Evolutionary conservation across 2,113 vertebrate species (phyloP).

Genomic region (Misgurnus anguillicaudatus): DNA sequence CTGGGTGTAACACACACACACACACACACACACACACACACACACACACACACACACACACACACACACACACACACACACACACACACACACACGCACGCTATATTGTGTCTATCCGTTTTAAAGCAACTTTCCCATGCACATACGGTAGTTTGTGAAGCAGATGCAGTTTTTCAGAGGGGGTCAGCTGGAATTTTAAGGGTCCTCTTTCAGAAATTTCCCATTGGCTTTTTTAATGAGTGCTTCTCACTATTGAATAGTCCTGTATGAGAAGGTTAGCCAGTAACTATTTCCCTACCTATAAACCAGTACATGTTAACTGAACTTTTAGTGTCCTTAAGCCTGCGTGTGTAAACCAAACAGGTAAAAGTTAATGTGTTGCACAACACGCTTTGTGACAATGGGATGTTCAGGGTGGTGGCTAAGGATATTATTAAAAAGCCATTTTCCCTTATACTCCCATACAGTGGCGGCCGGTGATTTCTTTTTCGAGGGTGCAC

Average conservation of each 20-base stretch:
- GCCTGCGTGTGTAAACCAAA: background rate
- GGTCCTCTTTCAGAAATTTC: constrained; percentile 36
- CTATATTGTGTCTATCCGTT: background rate
- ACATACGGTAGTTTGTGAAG: background rate
- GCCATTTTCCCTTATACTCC: too few species aligned
- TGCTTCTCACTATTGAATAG: constrained; percentile 19
- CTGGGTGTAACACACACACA: constrained; percentile 9
- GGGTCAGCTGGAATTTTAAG: constrained; percentile 43
- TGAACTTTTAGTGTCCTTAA: background rate
- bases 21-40: constrained; percentile 6
- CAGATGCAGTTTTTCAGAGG: constrained; percentile 1
- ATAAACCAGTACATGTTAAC: background rate
- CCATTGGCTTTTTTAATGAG: constrained; percentile 37
- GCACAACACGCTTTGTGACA: background rate
- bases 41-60: background rate
- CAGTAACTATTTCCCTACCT: constrained; percentile 2
- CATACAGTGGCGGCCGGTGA: too few species aligned
- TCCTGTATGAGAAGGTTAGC: background rate
- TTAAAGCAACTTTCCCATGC: constrained; percentile 14
- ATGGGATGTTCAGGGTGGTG: too few species aligned
- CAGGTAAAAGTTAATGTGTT: background rate
- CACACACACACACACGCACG: background rate
- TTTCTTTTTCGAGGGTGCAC: too few species aligned
- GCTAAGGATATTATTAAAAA: too few species aligned
- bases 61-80: background rate